phyloP scores from a whole-genome alignment of 2,797 vertebrate species.

The Pelobates cultripes region DNA sequence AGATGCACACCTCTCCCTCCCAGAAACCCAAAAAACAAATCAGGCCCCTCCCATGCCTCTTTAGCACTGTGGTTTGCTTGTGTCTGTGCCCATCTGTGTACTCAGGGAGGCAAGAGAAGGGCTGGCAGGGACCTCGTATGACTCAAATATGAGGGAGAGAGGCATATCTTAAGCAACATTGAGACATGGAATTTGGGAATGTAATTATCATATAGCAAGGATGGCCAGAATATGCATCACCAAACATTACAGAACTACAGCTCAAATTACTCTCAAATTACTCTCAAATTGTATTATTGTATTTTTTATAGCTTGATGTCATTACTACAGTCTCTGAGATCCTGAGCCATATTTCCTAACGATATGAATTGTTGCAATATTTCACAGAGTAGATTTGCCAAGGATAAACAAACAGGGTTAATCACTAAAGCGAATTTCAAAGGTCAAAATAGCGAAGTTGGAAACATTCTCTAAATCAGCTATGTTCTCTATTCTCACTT shows the following conservation, averaged over 20 bases:
- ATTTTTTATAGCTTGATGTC: too few species aligned
- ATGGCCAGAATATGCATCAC: background rate
- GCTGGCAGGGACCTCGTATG: conserved; percentile 39
- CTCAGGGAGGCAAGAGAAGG: conserved; percentile 42
- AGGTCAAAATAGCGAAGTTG: too few species aligned
- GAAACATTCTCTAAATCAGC: too few species aligned
- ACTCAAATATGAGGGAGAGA: conserved; percentile 20
- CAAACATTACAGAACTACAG: background rate
- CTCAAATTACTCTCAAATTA: background rate
- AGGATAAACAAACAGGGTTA: too few species aligned
- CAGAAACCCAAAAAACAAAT: conserved; percentile 54
- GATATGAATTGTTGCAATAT: too few species aligned
- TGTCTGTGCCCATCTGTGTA: conserved; percentile 41
- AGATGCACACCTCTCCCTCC: conserved; percentile 69
- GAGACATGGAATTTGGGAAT: background rate
- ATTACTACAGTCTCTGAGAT: too few species aligned
- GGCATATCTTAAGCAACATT: background rate
- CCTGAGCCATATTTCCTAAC: too few species aligned
- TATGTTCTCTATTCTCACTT: too few species aligned
- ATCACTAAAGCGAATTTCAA: too few species aligned
- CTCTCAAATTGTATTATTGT: too few species aligned
- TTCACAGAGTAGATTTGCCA: too few species aligned
- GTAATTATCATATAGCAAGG: background rate
- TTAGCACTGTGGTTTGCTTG: conserved; percentile 38
- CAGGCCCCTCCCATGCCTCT: conserved; percentile 39